Evolutionary conservation across 2,888 invertebrate species (phyloP), one percentile per base, ranked within the genome.

Genomic region (Leptarthrus brevirostris): DNA sequence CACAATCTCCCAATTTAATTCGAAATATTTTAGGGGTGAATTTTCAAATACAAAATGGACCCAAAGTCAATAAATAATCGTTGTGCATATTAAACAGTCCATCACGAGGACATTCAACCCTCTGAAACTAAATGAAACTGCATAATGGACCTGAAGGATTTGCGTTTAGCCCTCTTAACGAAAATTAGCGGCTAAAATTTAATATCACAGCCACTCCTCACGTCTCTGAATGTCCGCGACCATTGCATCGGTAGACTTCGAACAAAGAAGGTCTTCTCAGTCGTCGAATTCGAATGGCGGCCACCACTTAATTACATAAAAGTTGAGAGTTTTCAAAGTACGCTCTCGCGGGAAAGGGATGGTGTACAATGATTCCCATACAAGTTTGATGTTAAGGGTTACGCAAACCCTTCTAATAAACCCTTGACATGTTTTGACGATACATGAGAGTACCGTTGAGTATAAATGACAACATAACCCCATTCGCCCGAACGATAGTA

Each of bases 241-340:
- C 6, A n/a, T 10, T 4, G 18, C 54, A 14, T 26, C 16, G 26
- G 10, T 4, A 8, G 26, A 5, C n/a, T 20, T 20, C 22, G 18
- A 8, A 18, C 52, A 52, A 52, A 52, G 52, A 52, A 20, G 16
- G 12, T 18, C 18, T 52, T 6, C 22, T 16, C 3, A 52, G 22
- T 22, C 52, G 6, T 52, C 14, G 12, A 6, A 10, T 18, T 20
- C 10, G 20, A 58, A 47, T 56, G 56, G 47, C 72, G 72, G 56
- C 72, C 72, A 72, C 72, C 20, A 44, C 40, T 72, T 72, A 72
- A 72, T 72, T 72, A 72, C 56, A 64, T 40, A 58, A 64, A n/a
- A 64, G 44, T 64, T n/a, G 64, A 40, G 64, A 22, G 64, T 26
- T 18, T n/a, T 14, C 18, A 30, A 54, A 26, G 22, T 53, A 30